Evolutionary conservation across 2,113 vertebrate species (phyloP).

Genomic region (Scartelaos histophorus): DNA sequence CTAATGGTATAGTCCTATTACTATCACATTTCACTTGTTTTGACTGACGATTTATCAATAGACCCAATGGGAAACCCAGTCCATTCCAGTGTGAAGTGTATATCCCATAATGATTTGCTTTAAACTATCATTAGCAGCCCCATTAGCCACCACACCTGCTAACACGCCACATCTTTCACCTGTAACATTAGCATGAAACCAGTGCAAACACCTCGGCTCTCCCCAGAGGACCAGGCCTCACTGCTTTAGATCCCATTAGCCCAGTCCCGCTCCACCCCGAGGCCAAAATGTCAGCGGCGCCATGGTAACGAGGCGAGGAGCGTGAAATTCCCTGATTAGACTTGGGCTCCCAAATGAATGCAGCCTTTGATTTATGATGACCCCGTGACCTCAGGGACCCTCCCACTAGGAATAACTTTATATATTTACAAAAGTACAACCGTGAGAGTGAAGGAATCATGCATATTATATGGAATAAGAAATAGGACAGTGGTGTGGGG

Average conservation of each 20-base stretch:
- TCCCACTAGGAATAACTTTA: not conserved
- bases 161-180: not conserved
- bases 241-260: not conserved
- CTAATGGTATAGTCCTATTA: not conserved
- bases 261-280: not conserved
- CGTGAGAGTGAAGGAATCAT: constrained; percentile 14
- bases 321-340: not conserved
- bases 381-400: constrained; percentile 4
- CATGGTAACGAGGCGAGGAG: constrained; percentile 2
- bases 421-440: not conserved
- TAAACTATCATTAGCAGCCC: not conserved
- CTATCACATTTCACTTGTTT: not conserved
- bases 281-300: not conserved
- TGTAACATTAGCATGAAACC: constrained; percentile 1
- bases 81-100: too few species aligned
- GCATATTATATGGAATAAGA: constrained; percentile 6
- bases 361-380: constrained; percentile 8
- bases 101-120: not conserved
- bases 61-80: too few species aligned
- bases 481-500: constrained; percentile 5
- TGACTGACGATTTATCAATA: too few species aligned
- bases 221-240: not conserved
- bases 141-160: not conserved
- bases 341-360: not conserved
- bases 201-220: not conserved